Conservation (phyloP, 2,797 vertebrate genomes). For the Spinus olivaceus region DNA sequence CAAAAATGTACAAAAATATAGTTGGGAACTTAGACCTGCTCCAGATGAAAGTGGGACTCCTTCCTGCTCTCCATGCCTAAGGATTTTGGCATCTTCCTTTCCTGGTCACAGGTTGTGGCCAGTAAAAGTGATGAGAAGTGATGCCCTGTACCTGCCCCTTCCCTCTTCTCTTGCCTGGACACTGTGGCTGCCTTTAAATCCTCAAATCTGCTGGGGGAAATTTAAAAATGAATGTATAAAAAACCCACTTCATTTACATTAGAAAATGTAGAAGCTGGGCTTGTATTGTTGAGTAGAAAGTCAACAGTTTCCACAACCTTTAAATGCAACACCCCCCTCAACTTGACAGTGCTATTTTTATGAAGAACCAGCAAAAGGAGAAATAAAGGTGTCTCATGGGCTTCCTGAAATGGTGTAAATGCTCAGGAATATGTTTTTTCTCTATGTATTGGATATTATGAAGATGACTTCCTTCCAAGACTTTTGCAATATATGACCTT, state of each 20-base stretch:
- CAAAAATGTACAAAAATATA: neutral
- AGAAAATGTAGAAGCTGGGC: neutral
- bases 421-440: neutral
- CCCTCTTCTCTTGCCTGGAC: rapidly evolving
- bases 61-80: neutral
- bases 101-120: neutral
- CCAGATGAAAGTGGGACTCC: neutral
- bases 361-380: neutral
- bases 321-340: neutral
- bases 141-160: too few relatives aligned
- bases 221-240: neutral
- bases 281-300: neutral
- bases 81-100: neutral
- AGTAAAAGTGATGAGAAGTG: neutral
- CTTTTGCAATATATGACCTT: neutral
- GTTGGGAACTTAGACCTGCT: neutral
- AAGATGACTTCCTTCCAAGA: neutral
- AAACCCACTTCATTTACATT: neutral
- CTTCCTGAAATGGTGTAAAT: neutral
- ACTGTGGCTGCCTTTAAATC: neutral
- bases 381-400: neutral
- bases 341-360: neutral
- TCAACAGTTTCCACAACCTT: neutral
- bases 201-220: neutral
- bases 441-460: rapidly evolving